Evolutionary conservation across 2,888 invertebrate species (phyloP).

Genomic region (Zele albiditarsus): DNA sequence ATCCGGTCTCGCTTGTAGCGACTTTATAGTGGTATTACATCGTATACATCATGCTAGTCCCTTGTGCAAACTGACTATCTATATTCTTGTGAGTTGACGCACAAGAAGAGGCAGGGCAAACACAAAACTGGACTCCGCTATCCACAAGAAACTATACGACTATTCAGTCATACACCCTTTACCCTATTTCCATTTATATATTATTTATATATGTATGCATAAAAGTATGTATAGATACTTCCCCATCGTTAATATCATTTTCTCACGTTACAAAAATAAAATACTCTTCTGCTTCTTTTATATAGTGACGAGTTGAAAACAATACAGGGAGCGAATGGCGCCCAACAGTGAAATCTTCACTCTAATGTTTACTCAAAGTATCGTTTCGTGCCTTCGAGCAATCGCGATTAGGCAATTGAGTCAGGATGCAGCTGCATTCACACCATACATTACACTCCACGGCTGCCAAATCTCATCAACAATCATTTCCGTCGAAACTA

Average conservation of each 20-base stretch:
- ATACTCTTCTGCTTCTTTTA: background rate
- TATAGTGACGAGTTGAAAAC: background rate
- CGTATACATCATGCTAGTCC: background rate
- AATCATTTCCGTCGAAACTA: background rate
- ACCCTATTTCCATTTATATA: conserved; percentile 30
- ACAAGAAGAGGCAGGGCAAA: conserved; percentile 49
- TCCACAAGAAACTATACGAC: conserved; percentile 9
- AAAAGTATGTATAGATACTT: background rate
- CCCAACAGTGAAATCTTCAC: background rate
- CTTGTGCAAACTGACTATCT: conserved; percentile 33
- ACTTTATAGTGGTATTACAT: conserved; percentile 47
- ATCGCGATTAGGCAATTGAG: conserved; percentile 48
- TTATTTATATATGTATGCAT: background rate
- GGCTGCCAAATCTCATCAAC: conserved; percentile 1
- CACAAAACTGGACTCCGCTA: conserved; percentile 41
- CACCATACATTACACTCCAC: conserved; percentile 37
- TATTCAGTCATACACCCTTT: conserved; percentile 6
- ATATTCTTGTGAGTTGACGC: conserved; percentile 45
- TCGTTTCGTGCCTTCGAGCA: conserved; percentile 45
- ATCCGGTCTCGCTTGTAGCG: conserved; percentile 28
- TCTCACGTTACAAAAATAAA: background rate
- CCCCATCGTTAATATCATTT: background rate
- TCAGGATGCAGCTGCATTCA: conserved; percentile 61
- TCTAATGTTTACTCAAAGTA: conserved; percentile 61
- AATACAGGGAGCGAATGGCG: background rate